These are phyloP conservation scores for Drosophila setosimentum DNA, from an alignment of 2,888 invertebrate genomes.

Conservation along the genomic window DNA sequence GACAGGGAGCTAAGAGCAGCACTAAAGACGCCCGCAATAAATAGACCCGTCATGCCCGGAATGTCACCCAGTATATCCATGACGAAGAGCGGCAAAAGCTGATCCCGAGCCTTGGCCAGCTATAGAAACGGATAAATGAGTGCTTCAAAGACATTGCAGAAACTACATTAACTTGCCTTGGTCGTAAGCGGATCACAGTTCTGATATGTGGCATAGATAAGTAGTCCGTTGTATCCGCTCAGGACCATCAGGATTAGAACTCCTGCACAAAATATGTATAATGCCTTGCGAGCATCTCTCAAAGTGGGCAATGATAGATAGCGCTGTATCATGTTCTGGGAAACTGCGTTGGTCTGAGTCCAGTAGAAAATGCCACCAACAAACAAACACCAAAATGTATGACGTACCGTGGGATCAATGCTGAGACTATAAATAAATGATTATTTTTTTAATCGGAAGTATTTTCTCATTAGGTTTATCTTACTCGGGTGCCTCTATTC, in stretches of 20 bases:
- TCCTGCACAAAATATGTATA: constrained; percentile 87
- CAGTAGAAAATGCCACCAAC: constrained; percentile 92
- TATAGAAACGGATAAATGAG: constrained; percentile 69
- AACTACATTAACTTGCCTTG: constrained; percentile 80
- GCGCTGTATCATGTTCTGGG: constrained; percentile 95
- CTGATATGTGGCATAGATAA: constrained; percentile 88
- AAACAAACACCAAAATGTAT: constrained; percentile 92
- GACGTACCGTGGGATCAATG: constrained; percentile 91
- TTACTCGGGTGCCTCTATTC: constrained; percentile 91
- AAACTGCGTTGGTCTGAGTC: constrained; percentile 92
- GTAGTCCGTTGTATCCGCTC: constrained; percentile 88
- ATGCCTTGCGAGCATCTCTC: constrained; percentile 87
- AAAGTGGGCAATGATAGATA: constrained; percentile 91
- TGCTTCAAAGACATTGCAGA: not conserved
- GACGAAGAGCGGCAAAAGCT: constrained; percentile 93
- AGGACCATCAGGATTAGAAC: constrained; percentile 86
- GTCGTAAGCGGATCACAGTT: constrained; percentile 89
- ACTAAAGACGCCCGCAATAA: constrained; percentile 95
- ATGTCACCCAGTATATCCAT: constrained; percentile 92
- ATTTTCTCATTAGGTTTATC: not conserved
- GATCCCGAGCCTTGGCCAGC: constrained; percentile 90
- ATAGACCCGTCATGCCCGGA: constrained; percentile 94
- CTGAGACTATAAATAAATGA: constrained; percentile 88
- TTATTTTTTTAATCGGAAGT: not conserved
- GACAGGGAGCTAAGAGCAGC: constrained; percentile 93